Percentiles rank a stretch among this genome's conserved stretches.
phyloP scores from a whole-genome alignment of 2,888 invertebrate species.

The Tridacna gigas region DNA sequence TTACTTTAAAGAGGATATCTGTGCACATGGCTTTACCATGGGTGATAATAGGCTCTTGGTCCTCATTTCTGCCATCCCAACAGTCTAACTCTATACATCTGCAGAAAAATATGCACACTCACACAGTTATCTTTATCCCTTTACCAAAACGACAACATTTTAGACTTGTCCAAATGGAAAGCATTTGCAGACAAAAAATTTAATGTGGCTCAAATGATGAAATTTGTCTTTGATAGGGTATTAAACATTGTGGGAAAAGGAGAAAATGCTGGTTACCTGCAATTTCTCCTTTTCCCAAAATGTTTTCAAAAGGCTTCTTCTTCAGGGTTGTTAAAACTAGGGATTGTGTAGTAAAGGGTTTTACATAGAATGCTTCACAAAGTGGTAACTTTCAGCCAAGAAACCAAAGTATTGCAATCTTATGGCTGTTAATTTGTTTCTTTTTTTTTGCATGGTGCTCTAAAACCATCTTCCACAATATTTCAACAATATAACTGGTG shows the following conservation, averaged over 20 bases:
- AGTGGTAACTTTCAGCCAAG: too few species aligned
- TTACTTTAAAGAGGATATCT: conserved; percentile 94
- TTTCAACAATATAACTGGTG: too few species aligned
- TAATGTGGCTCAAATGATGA: too few species aligned
- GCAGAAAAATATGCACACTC: conserved; percentile 41
- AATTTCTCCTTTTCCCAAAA: background rate
- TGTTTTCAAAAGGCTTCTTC: background rate
- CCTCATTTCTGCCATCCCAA: conserved; percentile 99
- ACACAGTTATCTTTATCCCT: too few species aligned
- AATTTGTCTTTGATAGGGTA: too few species aligned
- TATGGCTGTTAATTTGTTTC: too few species aligned
- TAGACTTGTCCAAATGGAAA: background rate
- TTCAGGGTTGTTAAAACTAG: background rate
- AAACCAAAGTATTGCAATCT: too few species aligned
- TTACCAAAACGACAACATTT: background rate
- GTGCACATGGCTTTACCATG: conserved; percentile 99
- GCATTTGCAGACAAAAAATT: background rate
- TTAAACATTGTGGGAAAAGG: background rate
- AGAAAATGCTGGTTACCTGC: background rate
- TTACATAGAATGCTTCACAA: too few species aligned
- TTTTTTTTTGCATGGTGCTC: too few species aligned
- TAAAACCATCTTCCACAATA: too few species aligned
- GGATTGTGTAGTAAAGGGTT: too few species aligned
- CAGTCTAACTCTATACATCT: conserved; percentile 99
- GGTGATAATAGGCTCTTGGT: conserved; percentile 99